Base-by-base conservation (phyloP, 2,113 vertebrate species). In the Misgurnus mizolepis region DNA sequence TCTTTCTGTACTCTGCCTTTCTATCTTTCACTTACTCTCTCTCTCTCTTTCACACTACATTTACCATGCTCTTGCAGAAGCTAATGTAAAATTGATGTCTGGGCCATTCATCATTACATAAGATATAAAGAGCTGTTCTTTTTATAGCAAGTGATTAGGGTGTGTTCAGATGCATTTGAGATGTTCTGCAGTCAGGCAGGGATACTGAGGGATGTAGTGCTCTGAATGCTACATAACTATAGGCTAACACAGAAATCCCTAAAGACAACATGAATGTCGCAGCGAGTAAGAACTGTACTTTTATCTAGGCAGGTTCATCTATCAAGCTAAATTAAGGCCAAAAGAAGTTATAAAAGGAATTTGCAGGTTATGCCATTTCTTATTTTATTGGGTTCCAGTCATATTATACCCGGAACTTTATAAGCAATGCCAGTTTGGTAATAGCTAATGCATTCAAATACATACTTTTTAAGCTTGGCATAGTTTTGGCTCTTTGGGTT, bases 51-150 rank as follows among this genome's bases (percentile, higher is more conserved):
- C 41, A 55, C 15, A 5, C 14, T 17, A 27, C 55, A 41, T 66
- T 64, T 73, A 41, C 5, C 64, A 50, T 50, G 49, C 64, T 69
- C 71, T 40, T 58, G 67, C 56, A 49, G 64, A 76, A 69, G 66
- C 78, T 82, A 58, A 80, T 82, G 62, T 79, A 84, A 70, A 80
- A 83, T 86, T 79, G 72, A 82, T 82, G 80, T 14, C 72, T 18
- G 15, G 47, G 60, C 77, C 67, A 22, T 80, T 80, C 27, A 0
- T 47, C 39, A 49, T 84, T 82, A 82, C 45, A 49, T 80, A 84
- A 86, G 60, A 34, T 40, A 56, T 18, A 40, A 49, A 80, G 73
- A 62, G 50, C 72, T 81, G 80, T 68, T 76, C 82, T 82, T 80
- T 82, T 84, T 82, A 82, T 84, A 84, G 85, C 74, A 40, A 61